These are phyloP conservation scores for Microcebus jonahi DNA, from an alignment of 2,113 vertebrate species.

Conservation along the genomic window DNA sequence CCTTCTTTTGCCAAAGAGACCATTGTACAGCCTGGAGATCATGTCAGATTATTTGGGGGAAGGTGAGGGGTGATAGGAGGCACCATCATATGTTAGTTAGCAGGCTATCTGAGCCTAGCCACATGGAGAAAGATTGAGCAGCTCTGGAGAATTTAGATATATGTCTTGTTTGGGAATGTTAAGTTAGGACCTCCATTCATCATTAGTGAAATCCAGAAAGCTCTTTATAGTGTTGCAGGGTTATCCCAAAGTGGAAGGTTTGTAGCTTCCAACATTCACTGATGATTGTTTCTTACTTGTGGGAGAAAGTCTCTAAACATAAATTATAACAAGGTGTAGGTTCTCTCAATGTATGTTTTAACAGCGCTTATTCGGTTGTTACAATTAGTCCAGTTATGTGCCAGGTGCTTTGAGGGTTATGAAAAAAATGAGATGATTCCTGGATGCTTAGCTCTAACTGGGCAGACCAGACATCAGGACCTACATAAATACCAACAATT, in stretches of 20 bases:
- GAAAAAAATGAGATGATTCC: background rate
- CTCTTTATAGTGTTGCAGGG: background rate
- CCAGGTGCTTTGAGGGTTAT: background rate
- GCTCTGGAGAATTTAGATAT: background rate
- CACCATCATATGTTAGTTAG: background rate
- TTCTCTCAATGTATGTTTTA: background rate
- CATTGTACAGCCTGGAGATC: background rate
- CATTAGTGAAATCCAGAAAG: background rate
- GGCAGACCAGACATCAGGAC: background rate
- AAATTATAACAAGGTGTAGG: background rate
- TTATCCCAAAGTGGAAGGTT: background rate
- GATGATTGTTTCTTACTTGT: background rate
- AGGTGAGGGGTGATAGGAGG: background rate
- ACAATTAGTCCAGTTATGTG: background rate
- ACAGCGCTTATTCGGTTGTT: background rate
- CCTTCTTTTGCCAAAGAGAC: background rate
- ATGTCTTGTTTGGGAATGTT: background rate
- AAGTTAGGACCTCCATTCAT: background rate
- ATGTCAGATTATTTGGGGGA: background rate
- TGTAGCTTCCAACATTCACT: background rate
- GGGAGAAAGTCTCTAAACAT: background rate
- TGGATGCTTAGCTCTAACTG: background rate
- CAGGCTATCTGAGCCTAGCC: background rate
- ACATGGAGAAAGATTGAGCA: background rate
- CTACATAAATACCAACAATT: background rate